phyloP scores from a whole-genome alignment of 2,113 vertebrate genomes.

The Tautogolabrus adspersus region DNA sequence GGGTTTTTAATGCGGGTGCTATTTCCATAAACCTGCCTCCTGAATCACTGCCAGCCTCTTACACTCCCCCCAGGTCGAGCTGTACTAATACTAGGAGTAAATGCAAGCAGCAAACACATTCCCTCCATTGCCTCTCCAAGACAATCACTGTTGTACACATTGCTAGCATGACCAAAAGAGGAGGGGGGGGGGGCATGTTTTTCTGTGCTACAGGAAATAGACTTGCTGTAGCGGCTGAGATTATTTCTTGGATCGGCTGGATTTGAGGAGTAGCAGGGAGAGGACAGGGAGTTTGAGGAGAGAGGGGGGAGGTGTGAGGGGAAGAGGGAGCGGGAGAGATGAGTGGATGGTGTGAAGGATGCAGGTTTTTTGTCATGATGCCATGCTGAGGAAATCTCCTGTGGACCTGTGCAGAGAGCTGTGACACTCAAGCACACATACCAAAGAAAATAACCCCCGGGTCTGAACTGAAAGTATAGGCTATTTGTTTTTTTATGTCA shows the following conservation, averaged over 20 bases:
- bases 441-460: conserved; percentile 23
- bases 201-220: conserved; percentile 54
- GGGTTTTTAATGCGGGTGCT: conserved; percentile 78
- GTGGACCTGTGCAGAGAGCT: conserved; percentile 54
- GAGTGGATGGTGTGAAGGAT: conserved; percentile 61
- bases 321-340: conserved; percentile 24
- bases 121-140: conserved; percentile 58
- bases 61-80: conserved; percentile 68
- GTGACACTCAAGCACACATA: conserved; percentile 43
- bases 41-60: conserved; percentile 77
- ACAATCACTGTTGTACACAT: conserved; percentile 72
- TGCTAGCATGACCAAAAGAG: conserved; percentile 57
- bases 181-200: conserved; percentile 33
- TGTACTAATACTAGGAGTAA: conserved; percentile 67
- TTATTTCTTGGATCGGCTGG: conserved; percentile 72
- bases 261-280: conserved; percentile 66
- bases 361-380: conserved; percentile 75
- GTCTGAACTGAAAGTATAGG: conserved; percentile 1
- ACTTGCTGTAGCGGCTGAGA: conserved; percentile 58
- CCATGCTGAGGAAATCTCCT: conserved; percentile 73
- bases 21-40: conserved; percentile 82
- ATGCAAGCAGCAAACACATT: conserved; percentile 73
- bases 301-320: background rate
- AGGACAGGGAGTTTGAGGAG: conserved; percentile 53
- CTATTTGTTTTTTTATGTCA: background rate